Base-by-base conservation (phyloP, 2,797 vertebrate species). In the Synaphobranchus kaupii region DNA sequence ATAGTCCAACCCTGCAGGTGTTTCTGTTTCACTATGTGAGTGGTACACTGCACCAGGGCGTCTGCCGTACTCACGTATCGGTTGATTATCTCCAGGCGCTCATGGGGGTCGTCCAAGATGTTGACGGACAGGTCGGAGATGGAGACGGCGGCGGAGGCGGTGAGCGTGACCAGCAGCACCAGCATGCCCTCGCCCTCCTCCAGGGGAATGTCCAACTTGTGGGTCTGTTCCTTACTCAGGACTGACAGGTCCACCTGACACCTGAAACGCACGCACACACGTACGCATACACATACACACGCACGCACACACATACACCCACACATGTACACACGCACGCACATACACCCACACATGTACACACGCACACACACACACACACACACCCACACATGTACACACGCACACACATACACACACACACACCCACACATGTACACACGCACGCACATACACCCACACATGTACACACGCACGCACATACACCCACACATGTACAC, bases 81-180 rank as follows among this genome's bases (percentile, higher is more conserved):
- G 92, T 96, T 97, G 84, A 95, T 93, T 92, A 99, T 98, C 90
- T 96, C 96, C 88, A 95, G 96, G 87, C 97, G 96, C 93, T 98
- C 97, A 1, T 96, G 94, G 1, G 96, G 96, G 95, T 99, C 97
- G 87, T 99, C 98, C 93, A 98, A 92, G 89, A 97, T 94, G 95
- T 94, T 98, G 96, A 96, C 66, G 0, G 98, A 97, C 92, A 98
- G 93, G 93, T 99, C 98, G 31, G 98, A 97, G 94, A 99, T 97
- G 82, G 96, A 98, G 91, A 99, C 97, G 0, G 97, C 95, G 1
- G 98, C 94, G 0, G 98, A 98, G 39, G 98, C 98, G 0, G 98
- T 99, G 90, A 99, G 97, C 58, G 99, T 98, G 90, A 99, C 97
- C 93, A 99, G 95, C 92, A 99, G 90, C 60, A 98, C 96, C 93